phyloP scores from a whole-genome alignment of 1,140 invertebrate species.

The Drosophila orena region DNA sequence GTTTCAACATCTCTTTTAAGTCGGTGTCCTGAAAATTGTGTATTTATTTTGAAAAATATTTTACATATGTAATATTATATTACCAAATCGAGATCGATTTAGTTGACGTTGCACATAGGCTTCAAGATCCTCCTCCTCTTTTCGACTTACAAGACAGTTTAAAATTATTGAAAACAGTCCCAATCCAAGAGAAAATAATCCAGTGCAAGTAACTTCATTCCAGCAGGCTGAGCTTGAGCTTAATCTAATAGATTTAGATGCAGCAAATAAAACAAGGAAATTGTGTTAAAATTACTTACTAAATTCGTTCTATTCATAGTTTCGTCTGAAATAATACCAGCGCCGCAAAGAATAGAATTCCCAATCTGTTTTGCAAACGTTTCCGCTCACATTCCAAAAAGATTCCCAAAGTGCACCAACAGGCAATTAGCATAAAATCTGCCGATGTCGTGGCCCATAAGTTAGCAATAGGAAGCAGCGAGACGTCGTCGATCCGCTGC shows the following conservation, averaged over 20 bases:
- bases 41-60: background rate
- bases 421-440: too few relatives aligned
- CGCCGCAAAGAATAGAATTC: slow-evolving; percentile 91
- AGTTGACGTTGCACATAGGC: slow-evolving; percentile 94
- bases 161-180: slow-evolving; percentile 92
- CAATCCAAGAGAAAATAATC: slow-evolving; percentile 89
- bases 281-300: slow-evolving; percentile 76
- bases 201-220: slow-evolving; percentile 93
- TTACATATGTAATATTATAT: background rate
- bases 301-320: slow-evolving; percentile 89
- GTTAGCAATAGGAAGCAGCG: too few relatives aligned
- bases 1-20: slow-evolving; percentile 93
- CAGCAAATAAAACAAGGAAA: background rate
- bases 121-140: slow-evolving; percentile 93
- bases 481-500: too few relatives aligned
- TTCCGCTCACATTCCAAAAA: too few relatives aligned
- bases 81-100: slow-evolving; percentile 91
- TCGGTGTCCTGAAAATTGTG: slow-evolving; percentile 86
- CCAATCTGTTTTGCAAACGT: too few relatives aligned
- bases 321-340: slow-evolving; percentile 92
- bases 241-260: slow-evolving; percentile 48
- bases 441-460: too few relatives aligned
- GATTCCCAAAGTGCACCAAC: too few relatives aligned
- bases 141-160: slow-evolving; percentile 92
- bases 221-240: slow-evolving; percentile 87